Percentiles rank a stretch among this genome's conserved stretches.
Conservation (phyloP, 1,140 invertebrate genomes). For the Parasteatoda tepidariorum region DNA sequence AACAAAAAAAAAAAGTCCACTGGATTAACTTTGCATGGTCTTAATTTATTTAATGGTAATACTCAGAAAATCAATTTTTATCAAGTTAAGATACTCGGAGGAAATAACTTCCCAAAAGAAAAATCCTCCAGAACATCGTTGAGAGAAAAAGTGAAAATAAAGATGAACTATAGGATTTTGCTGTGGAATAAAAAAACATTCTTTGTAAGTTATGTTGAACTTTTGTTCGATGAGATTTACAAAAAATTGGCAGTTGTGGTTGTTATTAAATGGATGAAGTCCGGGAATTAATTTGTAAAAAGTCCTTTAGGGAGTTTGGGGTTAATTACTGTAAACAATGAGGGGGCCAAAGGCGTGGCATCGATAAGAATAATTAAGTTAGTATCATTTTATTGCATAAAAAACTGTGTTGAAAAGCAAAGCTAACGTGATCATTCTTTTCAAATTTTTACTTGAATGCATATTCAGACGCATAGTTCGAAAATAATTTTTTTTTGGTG, state of each 20-base stretch:
- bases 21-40: too few relatives aligned
- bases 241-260: too few relatives aligned
- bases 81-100: background rate
- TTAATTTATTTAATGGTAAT: background rate
- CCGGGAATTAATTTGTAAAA: background rate
- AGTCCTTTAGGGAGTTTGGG: background rate
- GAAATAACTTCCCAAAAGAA: background rate
- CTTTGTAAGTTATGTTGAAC: too few relatives aligned
- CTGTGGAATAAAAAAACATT: too few relatives aligned
- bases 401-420: too few relatives aligned
- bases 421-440: too few relatives aligned
- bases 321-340: background rate
- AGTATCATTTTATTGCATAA: background rate
- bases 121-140: background rate
- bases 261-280: background rate
- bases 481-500: too few relatives aligned
- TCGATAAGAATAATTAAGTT: background rate
- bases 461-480: too few relatives aligned
- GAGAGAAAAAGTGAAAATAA: background rate
- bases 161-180: too few relatives aligned
- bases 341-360: background rate
- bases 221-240: too few relatives aligned
- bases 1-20: too few relatives aligned
- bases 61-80: background rate
- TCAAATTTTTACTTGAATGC: too few relatives aligned